Conservation (phyloP, 2,888 invertebrate genomes). For the Amiota minor region DNA sequence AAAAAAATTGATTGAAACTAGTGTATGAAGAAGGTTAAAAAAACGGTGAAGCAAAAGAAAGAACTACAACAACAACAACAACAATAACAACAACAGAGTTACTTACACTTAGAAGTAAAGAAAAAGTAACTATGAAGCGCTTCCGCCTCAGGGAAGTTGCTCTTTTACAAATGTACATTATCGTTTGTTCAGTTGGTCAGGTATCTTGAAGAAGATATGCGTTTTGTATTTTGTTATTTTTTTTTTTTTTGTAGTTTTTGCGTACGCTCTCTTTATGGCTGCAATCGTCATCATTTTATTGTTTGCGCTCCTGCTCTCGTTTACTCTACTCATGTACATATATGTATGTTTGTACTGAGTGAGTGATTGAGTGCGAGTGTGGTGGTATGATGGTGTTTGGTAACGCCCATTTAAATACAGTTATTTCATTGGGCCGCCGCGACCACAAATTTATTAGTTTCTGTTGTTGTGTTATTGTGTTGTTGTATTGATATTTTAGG, state of each 20-base stretch:
- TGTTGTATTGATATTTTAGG: conserved; percentile 52
- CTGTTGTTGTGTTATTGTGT: conserved; percentile 56
- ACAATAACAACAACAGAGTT: conserved; percentile 2
- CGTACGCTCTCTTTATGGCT: not conserved
- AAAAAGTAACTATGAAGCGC: not conserved
- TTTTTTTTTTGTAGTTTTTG: not conserved
- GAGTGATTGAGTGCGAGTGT: not conserved
- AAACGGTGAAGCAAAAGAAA: too few relatives aligned
- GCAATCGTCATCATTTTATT: conserved; percentile 13
- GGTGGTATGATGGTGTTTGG: conserved; percentile 68
- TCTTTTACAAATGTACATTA: too few relatives aligned
- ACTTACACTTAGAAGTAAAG: not conserved
- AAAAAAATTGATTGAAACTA: too few relatives aligned
- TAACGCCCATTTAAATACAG: conserved; percentile 74
- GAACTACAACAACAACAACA: conserved; percentile 28
- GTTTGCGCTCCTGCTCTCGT: conserved; percentile 9
- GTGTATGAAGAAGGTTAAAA: too few relatives aligned
- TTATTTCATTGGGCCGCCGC: conserved; percentile 74
- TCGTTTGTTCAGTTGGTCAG: too few relatives aligned
- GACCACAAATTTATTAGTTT: conserved; percentile 67
- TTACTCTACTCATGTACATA: too few relatives aligned
- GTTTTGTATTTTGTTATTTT: not conserved
- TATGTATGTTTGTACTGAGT: too few relatives aligned
- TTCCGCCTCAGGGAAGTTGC: not conserved
- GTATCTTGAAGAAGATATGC: too few relatives aligned